Base-by-base conservation (phyloP, 2,113 vertebrate genomes). In the Engraulis encrasicolus region DNA sequence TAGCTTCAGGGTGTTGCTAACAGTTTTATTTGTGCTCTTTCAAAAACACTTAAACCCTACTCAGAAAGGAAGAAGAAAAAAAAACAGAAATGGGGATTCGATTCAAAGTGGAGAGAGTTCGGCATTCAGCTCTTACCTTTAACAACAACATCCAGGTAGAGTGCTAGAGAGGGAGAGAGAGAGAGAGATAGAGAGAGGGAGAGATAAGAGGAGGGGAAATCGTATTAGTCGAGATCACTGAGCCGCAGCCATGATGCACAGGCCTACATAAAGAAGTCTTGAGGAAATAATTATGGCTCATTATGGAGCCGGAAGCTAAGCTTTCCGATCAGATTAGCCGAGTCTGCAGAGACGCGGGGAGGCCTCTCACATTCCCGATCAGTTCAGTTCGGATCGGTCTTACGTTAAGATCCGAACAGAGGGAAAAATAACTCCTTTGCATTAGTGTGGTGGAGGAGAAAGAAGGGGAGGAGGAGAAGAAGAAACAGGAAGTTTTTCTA, bases 71-170 rank as follows among this genome's bases (percentile, higher is more conserved):
- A n/a, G n/a, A n/a, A n/a, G 31, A 23, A 74, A 31, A 31, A 74
- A 74, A 74, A 74, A 74, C 66, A 66, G 58, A 66, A 66, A n/a
- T n/a, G 27, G 58, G 23, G 58, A 6, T 31, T 66, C 20, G 6
- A 31, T 31, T 66, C 12, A n/a, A 71, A 71, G 66, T 74, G 23
- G 27, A 74, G 66, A n/a, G n/a, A n/a, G n/a, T n/a, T n/a, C n/a
- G n/a, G n/a, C n/a, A n/a, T 74, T 74, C 66, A 81, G 37, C 12
- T 48, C 82, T 85, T 92, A 95, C 94, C 94, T 95, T 95, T 95
- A 85, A 95, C 94, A 31, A 95, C 92, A 0, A 95, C 91, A 23
- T 95, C 94, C 94, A 95, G 86, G 88, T 95, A 94, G 81, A 95
- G 93, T 82, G 94, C 93, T 86, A 91, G 90, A 20, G 52, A 54